Conservation (phyloP, 2,113 vertebrate genomes). For the Rutilus rutilus region DNA sequence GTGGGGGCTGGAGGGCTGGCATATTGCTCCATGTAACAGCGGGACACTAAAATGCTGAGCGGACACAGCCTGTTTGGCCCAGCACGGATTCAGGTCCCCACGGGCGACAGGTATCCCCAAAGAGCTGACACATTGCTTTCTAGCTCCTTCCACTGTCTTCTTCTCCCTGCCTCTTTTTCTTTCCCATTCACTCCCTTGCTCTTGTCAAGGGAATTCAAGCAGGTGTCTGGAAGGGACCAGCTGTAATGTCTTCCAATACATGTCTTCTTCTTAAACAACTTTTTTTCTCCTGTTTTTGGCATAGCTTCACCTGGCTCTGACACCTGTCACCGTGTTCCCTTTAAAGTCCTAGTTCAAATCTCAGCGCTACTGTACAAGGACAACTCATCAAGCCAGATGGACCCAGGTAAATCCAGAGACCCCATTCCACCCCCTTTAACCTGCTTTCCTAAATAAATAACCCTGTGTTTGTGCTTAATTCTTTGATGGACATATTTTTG, state of each 20-base stretch:
- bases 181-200: constrained; percentile 52
- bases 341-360: constrained; percentile 60
- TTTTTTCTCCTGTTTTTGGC: constrained; percentile 38
- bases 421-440: not conserved
- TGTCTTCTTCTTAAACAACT: constrained; percentile 47
- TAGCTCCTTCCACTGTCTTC: constrained; percentile 44
- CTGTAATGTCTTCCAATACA: constrained; percentile 61
- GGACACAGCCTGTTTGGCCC: constrained; percentile 67
- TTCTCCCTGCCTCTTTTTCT: constrained; percentile 43
- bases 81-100: constrained; percentile 69
- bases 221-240: constrained; percentile 69
- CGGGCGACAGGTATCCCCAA: constrained; percentile 66
- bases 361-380: constrained; percentile 64
- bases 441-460: not conserved
- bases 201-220: constrained; percentile 56
- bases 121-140: constrained; percentile 72
- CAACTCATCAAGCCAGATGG: constrained; percentile 74
- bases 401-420: constrained; percentile 31
- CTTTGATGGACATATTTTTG: not conserved
- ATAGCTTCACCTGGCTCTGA: constrained; percentile 47
- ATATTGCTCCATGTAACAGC: constrained; percentile 73
- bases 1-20: constrained; percentile 53
- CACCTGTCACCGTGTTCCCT: constrained; percentile 70
- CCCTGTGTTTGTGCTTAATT: not conserved
- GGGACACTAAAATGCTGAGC: constrained; percentile 73